Percentiles rank a stretch among this genome's conserved stretches.
Conservation (phyloP, 1,140 invertebrate genomes). For the Brachionus asplanchnoidis region DNA sequence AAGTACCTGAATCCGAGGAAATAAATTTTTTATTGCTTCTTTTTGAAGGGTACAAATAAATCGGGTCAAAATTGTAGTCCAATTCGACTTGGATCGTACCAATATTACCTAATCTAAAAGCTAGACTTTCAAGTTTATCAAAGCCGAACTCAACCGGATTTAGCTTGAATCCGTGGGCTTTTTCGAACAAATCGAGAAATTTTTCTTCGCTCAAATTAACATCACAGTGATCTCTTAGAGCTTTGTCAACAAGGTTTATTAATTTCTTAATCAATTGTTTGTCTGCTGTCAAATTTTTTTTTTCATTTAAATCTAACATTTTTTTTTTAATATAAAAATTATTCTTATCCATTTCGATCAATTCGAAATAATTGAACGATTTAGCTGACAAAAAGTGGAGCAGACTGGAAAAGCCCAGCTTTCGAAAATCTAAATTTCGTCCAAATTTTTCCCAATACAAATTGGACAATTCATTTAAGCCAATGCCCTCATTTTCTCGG, state of each 20-base stretch:
- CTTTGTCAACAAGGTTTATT: background rate
- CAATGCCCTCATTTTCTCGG: background rate
- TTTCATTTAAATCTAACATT: background rate
- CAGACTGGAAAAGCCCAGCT: background rate
- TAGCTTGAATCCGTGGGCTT: background rate
- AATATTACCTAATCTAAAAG: background rate
- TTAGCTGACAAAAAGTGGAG: background rate
- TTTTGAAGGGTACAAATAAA: background rate
- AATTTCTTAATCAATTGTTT: background rate
- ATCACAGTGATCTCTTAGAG: background rate
- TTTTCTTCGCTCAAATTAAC: background rate
- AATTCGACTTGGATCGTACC: background rate
- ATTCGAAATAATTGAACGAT: background rate
- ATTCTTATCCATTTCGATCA: background rate
- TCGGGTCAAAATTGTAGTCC: background rate
- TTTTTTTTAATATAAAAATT: background rate
- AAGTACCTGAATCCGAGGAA: background rate
- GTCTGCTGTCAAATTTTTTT: background rate
- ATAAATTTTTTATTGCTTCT: background rate
- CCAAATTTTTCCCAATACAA: background rate
- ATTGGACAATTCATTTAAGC: background rate
- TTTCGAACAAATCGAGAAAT: background rate
- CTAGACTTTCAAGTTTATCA: background rate
- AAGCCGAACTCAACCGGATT: background rate
- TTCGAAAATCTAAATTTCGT: background rate